Conservation (phyloP, 1,140 invertebrate species). For the Adoxophyes honmai region DNA sequence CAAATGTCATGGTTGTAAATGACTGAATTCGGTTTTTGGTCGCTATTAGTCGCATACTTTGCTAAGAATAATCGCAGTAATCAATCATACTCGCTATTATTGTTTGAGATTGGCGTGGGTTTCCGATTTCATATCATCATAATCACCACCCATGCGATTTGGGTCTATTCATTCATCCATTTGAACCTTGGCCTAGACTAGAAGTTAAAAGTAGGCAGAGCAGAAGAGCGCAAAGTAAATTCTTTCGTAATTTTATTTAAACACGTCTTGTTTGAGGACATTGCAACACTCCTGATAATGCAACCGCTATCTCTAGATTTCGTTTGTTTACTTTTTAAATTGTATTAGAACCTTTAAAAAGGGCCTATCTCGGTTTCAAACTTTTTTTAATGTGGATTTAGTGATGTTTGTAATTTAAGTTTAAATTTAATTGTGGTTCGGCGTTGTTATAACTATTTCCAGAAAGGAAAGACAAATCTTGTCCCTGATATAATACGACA, state of each 20-base stretch:
- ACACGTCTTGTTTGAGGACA: conserved; percentile 7
- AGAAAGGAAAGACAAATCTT: no score
- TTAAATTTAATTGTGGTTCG: no score
- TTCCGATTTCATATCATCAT: conserved; percentile 6
- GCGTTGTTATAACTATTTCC: no score
- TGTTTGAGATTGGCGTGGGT: background rate
- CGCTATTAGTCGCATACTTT: background rate
- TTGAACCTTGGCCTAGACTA: conserved; percentile 8
- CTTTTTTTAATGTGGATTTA: no score
- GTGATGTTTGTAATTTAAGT: no score
- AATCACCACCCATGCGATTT: conserved; percentile 1
- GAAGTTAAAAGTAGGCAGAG: background rate
- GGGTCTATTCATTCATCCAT: background rate
- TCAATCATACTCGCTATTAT: background rate
- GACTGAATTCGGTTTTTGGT: no score
- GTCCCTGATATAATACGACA: no score
- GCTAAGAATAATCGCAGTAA: background rate
- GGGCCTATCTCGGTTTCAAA: no score
- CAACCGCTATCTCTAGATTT: background rate
- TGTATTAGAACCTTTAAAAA: no score
- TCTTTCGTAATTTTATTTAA: conserved; percentile 6
- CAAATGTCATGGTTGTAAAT: no score
- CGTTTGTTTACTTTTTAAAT: background rate
- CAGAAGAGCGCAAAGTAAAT: conserved; percentile 1
- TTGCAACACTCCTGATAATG: conserved; percentile 10